phyloP scores from a whole-genome alignment of 2,888 invertebrate genomes.

The Dorcus parallelipipedus region DNA sequence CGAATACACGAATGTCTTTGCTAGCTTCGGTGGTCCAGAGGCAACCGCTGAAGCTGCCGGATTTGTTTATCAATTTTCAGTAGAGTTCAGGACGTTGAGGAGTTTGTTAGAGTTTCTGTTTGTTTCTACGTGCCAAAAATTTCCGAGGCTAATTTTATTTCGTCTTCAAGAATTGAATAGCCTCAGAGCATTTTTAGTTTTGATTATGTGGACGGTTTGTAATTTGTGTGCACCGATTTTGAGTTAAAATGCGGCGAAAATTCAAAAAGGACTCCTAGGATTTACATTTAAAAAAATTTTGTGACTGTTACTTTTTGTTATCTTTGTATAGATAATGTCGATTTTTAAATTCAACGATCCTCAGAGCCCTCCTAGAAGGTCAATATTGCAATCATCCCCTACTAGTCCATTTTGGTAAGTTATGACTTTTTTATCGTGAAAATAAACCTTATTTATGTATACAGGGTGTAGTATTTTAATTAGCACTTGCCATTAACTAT shows the following conservation, averaged over 20 bases:
- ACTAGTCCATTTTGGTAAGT: constrained; percentile 45
- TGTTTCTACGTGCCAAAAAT: not conserved
- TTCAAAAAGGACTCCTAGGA: not conserved
- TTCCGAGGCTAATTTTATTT: no score
- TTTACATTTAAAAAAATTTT: not conserved
- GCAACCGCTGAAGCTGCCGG: constrained; percentile 16
- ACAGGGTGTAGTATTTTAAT: no score
- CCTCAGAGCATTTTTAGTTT: no score
- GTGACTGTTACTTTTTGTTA: constrained; percentile 10
- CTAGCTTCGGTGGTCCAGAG: constrained; percentile 15
- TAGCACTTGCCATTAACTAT: no score
- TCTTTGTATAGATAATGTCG: constrained; percentile 23
- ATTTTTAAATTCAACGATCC: constrained; percentile 37
- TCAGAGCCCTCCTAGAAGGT: constrained; percentile 37
- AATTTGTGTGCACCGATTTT: not conserved
- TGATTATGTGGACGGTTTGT: not conserved
- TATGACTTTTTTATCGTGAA: constrained; percentile 2
- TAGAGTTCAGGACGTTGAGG: constrained; percentile 16
- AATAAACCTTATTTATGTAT: not conserved
- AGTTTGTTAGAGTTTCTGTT: constrained; percentile 7
- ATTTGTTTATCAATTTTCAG: constrained; percentile 20
- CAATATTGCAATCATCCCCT: constrained; percentile 38
- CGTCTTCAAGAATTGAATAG: no score
- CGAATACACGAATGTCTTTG: constrained; percentile 6
- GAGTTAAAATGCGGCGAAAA: not conserved